These are phyloP conservation scores for Epinephelus coioides DNA, from an alignment of 2,797 vertebrate genomes.

Conservation along the genomic window DNA sequence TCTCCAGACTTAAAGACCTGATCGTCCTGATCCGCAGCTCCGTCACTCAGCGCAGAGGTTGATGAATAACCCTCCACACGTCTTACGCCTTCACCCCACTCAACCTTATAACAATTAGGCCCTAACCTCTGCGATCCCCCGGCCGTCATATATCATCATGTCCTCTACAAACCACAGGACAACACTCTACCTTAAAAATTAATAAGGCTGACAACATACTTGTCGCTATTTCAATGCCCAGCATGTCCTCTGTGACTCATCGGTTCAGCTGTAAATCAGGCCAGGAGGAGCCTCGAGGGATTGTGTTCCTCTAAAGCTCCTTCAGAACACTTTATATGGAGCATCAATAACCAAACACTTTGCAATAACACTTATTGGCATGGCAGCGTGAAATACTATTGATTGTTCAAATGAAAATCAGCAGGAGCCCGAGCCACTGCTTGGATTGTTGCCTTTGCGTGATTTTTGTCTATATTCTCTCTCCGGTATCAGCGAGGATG, in stretches of 20 bases:
- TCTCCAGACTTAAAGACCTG: slow-evolving; percentile 13
- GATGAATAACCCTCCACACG: slow-evolving; percentile 38
- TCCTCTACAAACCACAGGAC: slow-evolving; percentile 81
- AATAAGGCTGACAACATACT: slow-evolving; percentile 86
- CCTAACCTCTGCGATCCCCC: slow-evolving; percentile 63
- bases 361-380: slow-evolving; percentile 78
- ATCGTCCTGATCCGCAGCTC: slow-evolving; percentile 13
- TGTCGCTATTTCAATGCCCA: slow-evolving; percentile 81
- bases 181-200: slow-evolving; percentile 86
- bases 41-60: slow-evolving; percentile 29
- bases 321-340: slow-evolving; percentile 74
- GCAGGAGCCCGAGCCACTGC: slow-evolving; percentile 34
- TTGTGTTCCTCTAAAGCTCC: slow-evolving; percentile 73
- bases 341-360: slow-evolving; percentile 81
- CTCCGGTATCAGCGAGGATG: slow-evolving; percentile 88
- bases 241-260: slow-evolving; percentile 82
- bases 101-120: slow-evolving; percentile 69
- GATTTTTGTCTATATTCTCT: slow-evolving; percentile 80
- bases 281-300: slow-evolving; percentile 76
- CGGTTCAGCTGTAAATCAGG: slow-evolving; percentile 82
- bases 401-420: slow-evolving; percentile 70
- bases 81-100: slow-evolving; percentile 71
- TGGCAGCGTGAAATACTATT: slow-evolving; percentile 60
- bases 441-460: slow-evolving; percentile 80
- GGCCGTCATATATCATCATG: slow-evolving; percentile 66